Evolutionary conservation across 1,140 invertebrate species (phyloP).

Genomic region (Popillia japonica): DNA sequence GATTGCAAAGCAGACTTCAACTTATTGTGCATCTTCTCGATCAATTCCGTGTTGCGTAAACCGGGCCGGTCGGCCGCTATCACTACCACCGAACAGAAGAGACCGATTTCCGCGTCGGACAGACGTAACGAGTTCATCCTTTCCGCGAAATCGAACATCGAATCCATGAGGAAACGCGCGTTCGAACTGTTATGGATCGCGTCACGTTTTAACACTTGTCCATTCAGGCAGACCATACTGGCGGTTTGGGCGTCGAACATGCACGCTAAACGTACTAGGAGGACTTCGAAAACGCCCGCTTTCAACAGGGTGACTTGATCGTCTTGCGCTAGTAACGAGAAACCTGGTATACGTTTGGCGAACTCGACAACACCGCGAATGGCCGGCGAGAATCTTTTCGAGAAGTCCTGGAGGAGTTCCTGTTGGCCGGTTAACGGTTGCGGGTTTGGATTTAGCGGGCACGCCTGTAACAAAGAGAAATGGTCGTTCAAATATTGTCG

Average conservation of each 20-base stretch:
- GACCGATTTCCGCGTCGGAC: slow-evolving; percentile 90
- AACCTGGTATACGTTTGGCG: slow-evolving; percentile 96
- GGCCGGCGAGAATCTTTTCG: slow-evolving; percentile 92
- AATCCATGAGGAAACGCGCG: slow-evolving; percentile 93
- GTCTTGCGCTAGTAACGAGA: slow-evolving; percentile 91
- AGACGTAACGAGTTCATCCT: slow-evolving; percentile 89
- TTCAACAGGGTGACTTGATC: slow-evolving; percentile 97
- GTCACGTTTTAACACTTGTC: slow-evolving; percentile 88
- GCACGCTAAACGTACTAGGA: slow-evolving; percentile 90
- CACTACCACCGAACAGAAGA: slow-evolving; percentile 95
- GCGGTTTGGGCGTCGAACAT: slow-evolving; percentile 92
- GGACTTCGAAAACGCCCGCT: slow-evolving; percentile 93
- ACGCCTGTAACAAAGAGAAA: slow-evolving; percentile 81
- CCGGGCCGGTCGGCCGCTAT: slow-evolving; percentile 94
- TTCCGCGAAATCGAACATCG: slow-evolving; percentile 97
- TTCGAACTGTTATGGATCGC: slow-evolving; percentile 90
- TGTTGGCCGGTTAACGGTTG: slow-evolving; percentile 80
- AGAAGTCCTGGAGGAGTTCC: slow-evolving; percentile 86
- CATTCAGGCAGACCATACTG: slow-evolving; percentile 92
- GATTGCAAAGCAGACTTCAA: slow-evolving; percentile 85
- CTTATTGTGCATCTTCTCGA: slow-evolving; percentile 91
- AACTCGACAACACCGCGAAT: slow-evolving; percentile 98
- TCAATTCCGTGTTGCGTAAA: slow-evolving; percentile 88
- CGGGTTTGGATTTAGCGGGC: slow-evolving; percentile 93
- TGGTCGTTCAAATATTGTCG: slow-evolving; percentile 39